Percentiles rank a stretch among this genome's conserved stretches.
Evolutionary conservation across 2,888 invertebrate genomes (phyloP).

Genomic region (Catocala nupta): DNA sequence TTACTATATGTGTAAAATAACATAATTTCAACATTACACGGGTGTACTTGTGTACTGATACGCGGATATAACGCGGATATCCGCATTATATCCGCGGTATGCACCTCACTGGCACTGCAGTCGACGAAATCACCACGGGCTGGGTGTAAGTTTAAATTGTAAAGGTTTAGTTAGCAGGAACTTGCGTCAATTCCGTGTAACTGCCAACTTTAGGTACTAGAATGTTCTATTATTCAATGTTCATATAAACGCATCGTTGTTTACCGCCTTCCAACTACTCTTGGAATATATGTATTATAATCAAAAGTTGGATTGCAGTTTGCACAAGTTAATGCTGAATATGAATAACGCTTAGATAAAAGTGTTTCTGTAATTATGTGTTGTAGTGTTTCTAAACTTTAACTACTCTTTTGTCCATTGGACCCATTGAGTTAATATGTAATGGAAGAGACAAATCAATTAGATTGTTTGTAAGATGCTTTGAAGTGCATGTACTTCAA

Average conservation of each 20-base stretch:
- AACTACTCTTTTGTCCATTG: too few species aligned
- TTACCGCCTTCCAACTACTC: neutral
- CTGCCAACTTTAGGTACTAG: conserved; percentile 24
- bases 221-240: conserved; percentile 14
- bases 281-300: neutral
- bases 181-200: conserved; percentile 24
- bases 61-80: neutral
- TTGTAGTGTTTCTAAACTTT: too few species aligned
- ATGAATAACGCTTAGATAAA: neutral
- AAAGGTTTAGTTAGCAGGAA: conserved; percentile 38
- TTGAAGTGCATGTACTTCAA: too few species aligned
- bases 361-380: too few species aligned
- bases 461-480: too few species aligned
- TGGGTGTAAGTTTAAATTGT: conserved; percentile 44
- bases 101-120: conserved; percentile 28
- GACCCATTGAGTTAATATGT: too few species aligned
- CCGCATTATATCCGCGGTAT: neutral
- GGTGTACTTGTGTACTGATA: too few species aligned
- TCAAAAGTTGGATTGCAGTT: conserved; percentile 7
- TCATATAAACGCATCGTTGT: conserved; percentile 14
- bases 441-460: too few species aligned
- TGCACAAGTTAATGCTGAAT: neutral
- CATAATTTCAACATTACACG: too few species aligned
- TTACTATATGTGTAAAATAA: too few species aligned
- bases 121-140: conserved; percentile 28